Evolutionary conservation across 2,797 vertebrate species (phyloP).

Genomic region (Galagoides demidoff): DNA sequence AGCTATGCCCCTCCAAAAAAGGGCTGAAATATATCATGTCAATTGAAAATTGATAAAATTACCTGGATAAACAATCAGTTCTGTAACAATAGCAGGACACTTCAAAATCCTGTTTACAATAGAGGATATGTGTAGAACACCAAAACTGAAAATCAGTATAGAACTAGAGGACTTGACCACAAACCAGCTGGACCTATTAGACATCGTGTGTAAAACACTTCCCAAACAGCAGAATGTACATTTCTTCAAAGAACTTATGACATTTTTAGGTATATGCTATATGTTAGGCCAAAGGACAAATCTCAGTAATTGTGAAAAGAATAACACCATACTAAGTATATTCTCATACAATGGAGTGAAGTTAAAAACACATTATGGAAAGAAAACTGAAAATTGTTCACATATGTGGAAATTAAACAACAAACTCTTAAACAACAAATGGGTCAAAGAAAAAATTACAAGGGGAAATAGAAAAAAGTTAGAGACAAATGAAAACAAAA

Average conservation of each 20-base stretch:
- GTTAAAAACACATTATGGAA: not conserved
- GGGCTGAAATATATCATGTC: not conserved
- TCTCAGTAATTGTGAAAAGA: not conserved
- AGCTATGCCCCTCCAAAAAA: not conserved
- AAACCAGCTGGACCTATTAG: not conserved
- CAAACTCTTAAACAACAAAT: not conserved
- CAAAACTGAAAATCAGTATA: not conserved
- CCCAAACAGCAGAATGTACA: not conserved
- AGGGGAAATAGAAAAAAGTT: not conserved
- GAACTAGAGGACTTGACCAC: not conserved
- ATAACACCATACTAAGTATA: not conserved
- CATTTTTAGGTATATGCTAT: not conserved
- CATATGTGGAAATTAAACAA: not conserved
- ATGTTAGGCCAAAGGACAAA: not conserved
- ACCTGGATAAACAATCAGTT: not conserved
- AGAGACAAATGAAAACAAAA: not conserved
- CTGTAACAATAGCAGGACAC: not conserved
- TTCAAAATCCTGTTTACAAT: not conserved
- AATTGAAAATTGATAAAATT: not conserved
- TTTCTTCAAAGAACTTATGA: not conserved
- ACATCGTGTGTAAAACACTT: not conserved
- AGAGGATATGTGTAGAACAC: not conserved
- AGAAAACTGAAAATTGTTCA: not conserved
- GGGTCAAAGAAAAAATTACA: not conserved
- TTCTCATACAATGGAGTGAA: not conserved